Evolutionary conservation across 2,113 vertebrate genomes (phyloP), one percentile per base, ranked within the genome.

Genomic region (Leucoraja erinaceus): DNA sequence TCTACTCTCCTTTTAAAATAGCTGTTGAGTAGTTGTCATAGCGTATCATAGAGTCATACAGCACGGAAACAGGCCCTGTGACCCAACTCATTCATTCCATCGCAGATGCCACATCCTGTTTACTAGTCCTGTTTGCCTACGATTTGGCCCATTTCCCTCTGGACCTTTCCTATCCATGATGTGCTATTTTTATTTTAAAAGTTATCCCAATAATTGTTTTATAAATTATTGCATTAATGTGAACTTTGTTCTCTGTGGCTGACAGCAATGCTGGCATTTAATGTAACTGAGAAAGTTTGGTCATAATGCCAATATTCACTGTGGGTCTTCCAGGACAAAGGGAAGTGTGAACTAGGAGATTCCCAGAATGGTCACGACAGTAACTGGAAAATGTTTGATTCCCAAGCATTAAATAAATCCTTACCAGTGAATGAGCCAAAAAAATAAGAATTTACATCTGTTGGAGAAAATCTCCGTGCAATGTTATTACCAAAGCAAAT

Each of bases 321-420:
- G 33, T 72, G 47, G 66, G 33, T 47, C 47, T 72, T 91, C 25
- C 31, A 72, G 22, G 66, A 38, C 66, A 20, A 91, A 25, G 16
- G 72, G 38, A 91, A 72, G 66, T 47, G 38, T 91, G 68, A 38
- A 54, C 66, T 28, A 91, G 90, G 90, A 91, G 66, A 25, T 91
- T 91, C 33, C 90, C 66, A 72, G 90, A 91, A 54, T 72, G 20
- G 33, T 91, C 90, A 38, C 22, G 8, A 72, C 90, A 91, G 16
- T 70, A 31, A 91, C 18, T 22, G 33, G 61, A 90, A 90, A 68
- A 90, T 38, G 70, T 68, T 90, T 33, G 88, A 91, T 72, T 91
- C 66, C 33, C 90, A 72, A 91, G 90, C 68, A 91, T 91, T 68
- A 72, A 91, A 72, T 72, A 72, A 72, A 91, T 91, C 31, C 31